Conservation (phyloP, 2,888 invertebrate species). For the Thymelicus sylvestris region DNA sequence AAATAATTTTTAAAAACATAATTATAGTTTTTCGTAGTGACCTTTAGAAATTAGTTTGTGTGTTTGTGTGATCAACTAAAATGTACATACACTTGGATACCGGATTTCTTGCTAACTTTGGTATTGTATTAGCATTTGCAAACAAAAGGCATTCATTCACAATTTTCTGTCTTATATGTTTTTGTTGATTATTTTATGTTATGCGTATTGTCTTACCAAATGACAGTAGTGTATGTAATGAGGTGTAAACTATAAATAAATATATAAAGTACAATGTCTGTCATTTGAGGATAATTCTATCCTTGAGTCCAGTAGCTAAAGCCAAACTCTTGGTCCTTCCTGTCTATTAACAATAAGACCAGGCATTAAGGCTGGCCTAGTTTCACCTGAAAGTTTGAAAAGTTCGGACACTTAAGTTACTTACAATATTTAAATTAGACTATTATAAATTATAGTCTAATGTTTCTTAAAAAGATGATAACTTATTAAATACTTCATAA, state of each 20-base stretch:
- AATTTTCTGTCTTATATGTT: slow-evolving; percentile 2
- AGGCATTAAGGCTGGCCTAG: no score
- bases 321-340: no score
- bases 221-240: slow-evolving; percentile 56
- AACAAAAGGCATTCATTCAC: not conserved
- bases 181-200: slow-evolving; percentile 59
- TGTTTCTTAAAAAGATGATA: no score
- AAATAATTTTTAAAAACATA: not conserved
- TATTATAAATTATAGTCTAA: no score
- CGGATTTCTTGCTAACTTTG: no score
- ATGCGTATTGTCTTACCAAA: slow-evolving; percentile 55
- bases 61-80: slow-evolving; percentile 6
- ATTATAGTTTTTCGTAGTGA: slow-evolving; percentile 10
- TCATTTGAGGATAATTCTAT: not conserved
- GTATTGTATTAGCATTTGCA: no score
- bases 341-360: no score
- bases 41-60: slow-evolving; percentile 7
- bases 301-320: no score
- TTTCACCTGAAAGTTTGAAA: no score
- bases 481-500: no score
- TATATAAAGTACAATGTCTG: not conserved
- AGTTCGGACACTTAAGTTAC: no score
- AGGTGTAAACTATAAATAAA: slow-evolving; percentile 69
- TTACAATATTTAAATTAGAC: no score
- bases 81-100: not conserved